These are phyloP conservation scores for Actenoides hombroni DNA, from an alignment of 2,113 vertebrate species.

Conservation along the genomic window DNA sequence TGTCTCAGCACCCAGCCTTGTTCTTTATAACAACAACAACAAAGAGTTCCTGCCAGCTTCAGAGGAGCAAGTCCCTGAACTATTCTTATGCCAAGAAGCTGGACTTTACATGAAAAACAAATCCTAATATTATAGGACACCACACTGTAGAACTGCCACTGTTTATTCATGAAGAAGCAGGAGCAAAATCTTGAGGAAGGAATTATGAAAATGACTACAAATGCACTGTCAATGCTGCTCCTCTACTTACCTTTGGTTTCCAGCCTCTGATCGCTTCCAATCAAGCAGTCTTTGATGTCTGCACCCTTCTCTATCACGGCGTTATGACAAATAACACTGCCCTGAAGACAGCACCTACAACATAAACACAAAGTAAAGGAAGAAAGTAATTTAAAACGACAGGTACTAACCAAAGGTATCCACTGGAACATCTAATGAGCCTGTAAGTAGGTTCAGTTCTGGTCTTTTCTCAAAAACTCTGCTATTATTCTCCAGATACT, in stretches of 20 bases:
- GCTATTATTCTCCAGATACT: not conserved
- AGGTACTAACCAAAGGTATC: not conserved
- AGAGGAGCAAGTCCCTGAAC: not conserved
- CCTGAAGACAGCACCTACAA: conserved; percentile 89
- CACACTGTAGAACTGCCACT: not conserved
- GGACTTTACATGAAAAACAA: conserved; percentile 38
- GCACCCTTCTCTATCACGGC: conserved; percentile 89
- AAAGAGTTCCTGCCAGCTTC: conserved; percentile 13
- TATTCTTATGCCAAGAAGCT: not conserved
- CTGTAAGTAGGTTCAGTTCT: not conserved
- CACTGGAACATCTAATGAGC: not conserved
- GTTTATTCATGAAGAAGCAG: not conserved
- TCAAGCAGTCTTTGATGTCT: conserved; percentile 92
- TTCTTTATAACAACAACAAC: not conserved
- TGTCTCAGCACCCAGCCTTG: conserved; percentile 4
- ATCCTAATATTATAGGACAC: not conserved
- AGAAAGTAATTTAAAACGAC: not conserved
- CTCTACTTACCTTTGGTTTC: conserved; percentile 85
- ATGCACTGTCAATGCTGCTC: not conserved
- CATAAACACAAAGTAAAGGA: conserved; percentile 6
- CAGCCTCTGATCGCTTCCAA: conserved; percentile 87
- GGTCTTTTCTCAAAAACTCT: not conserved
- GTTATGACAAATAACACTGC: conserved; percentile 91
- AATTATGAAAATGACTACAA: not conserved
- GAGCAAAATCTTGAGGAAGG: not conserved